A percentile compares a stretch with the other conserved stretches of the same genome.
Conservation (phyloP, 30 jellyfish, hydroid and myxozoan species). For the Hydra vulgaris region DNA sequence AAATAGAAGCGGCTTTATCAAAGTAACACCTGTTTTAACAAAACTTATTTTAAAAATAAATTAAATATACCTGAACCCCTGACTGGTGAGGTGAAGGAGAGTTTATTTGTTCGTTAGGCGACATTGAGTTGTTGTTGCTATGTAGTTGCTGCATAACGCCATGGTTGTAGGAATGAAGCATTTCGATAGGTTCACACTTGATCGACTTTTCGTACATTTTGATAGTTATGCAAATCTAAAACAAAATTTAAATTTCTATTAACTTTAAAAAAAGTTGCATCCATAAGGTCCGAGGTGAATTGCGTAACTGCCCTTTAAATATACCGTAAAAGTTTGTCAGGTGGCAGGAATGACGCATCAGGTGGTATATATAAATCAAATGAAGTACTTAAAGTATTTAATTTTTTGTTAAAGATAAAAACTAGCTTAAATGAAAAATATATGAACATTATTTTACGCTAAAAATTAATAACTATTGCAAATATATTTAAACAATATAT, state of each 20-base stretch:
- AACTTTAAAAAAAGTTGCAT: no score
- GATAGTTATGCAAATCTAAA: neutral
- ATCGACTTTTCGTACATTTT: constrained; percentile 6
- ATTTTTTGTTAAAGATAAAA: no score
- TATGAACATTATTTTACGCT: no score
- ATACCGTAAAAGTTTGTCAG: no score
- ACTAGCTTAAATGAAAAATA: no score
- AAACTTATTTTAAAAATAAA: neutral
- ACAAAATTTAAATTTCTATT: no score
- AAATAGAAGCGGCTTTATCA: neutral
- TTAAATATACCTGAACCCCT: neutral
- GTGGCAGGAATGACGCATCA: no score
- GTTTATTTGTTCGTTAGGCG: neutral
- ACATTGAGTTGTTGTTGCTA: neutral
- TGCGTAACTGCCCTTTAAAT: neutral
- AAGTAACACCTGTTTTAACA: neutral
- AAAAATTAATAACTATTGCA: no score
- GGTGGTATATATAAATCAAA: no score
- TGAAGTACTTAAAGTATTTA: no score
- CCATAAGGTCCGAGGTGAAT: no score
- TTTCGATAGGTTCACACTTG: neutral
- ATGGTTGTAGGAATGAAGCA: neutral
- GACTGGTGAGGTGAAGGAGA: neutral
- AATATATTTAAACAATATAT: no score
- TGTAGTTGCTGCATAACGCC: constrained; percentile 9